Base-by-base conservation (phyloP, 2,797 vertebrate species). In the Gouania willdenowi region DNA sequence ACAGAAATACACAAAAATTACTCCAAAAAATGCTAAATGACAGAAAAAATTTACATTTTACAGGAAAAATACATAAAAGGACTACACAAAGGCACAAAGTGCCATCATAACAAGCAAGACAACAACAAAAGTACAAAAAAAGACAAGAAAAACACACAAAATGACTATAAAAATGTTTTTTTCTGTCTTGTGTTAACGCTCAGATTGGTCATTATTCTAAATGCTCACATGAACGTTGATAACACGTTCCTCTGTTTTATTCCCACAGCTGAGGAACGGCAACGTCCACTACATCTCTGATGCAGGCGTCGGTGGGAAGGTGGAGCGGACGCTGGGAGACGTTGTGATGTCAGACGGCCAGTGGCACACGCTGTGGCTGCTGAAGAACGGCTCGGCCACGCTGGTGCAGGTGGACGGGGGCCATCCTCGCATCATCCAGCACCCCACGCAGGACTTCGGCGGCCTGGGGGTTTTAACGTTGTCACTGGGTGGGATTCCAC, bases 221-320 rank as follows among this genome's bases (percentile, higher is more conserved):
- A n/a, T n/a, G n/a, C n/a, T n/a, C n/a, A n/a, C n/a, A n/a, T n/a
- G n/a, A n/a, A n/a, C n/a, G n/a, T n/a, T 35, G n/a, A 47, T 13
- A 13, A 25, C 53, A 32, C 4, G 13, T 10, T 8, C 7, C 2
- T 26, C 17, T 22, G n/a, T 1, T 44, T 4, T 17, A 44, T 2
- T 14, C 9, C 42, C 16, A 35, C 9, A 99, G 97, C 77, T 99
- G 46, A 95, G 91, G 84, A 92, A 91, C 3, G 96, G 97, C 11
- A 93, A 92, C 79, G 53, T 98, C 24, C 93, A 96, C 70, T 99
- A 96, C 30, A 53, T 91, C 3, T 99, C 96, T 0, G 96, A 98
- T 1, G 92, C 93, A 0, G 97, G 97, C 8, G 77, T 93, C 0
- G 89, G 86, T 2, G 97, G 96, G 7, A 97, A 96, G 31, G 97